phyloP scores from a whole-genome alignment of 2,888 invertebrate genomes.

The Pycnomerus fuliginosus region DNA sequence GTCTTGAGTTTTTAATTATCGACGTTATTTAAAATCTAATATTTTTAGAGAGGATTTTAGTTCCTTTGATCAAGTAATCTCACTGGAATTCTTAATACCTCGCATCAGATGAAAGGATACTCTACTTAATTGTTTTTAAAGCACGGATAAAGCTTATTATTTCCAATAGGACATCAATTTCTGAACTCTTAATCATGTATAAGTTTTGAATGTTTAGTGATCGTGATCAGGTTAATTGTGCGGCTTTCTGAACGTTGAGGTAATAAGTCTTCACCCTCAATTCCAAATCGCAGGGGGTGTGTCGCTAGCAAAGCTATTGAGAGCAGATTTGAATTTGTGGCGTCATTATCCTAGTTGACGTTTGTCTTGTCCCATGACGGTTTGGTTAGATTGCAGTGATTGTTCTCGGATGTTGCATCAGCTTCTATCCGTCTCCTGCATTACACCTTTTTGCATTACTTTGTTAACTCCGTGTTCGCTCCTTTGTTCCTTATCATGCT shows the following conservation, averaged over 20 bases:
- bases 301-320: slow-evolving; percentile 20
- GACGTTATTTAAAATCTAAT: too few species aligned
- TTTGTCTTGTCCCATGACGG: slow-evolving; percentile 21
- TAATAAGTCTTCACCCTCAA: slow-evolving; percentile 24
- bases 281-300: slow-evolving; percentile 24
- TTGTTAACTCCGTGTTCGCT: too few species aligned
- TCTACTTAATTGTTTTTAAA: slow-evolving; percentile 1
- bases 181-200: too few species aligned
- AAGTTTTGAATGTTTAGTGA: too few species aligned
- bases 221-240: slow-evolving; percentile 23
- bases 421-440: slow-evolving; percentile 10
- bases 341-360: slow-evolving; percentile 25
- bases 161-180: too few species aligned
- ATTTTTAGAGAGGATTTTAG: too few species aligned
- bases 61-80: not conserved
- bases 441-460: too few species aligned
- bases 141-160: slow-evolving; percentile 8
- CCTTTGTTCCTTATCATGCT: too few species aligned
- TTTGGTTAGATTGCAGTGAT: slow-evolving; percentile 17
- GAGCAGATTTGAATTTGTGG: slow-evolving; percentile 27
- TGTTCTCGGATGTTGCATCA: slow-evolving; percentile 22
- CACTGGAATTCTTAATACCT: not conserved
- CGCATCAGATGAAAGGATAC: not conserved
- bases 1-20: slow-evolving; percentile 15
- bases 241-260: slow-evolving; percentile 12